These are phyloP conservation scores for Caenorhabditis japonica DNA, from an alignment of 2,888 invertebrate genomes.

Conservation along the genomic window DNA sequence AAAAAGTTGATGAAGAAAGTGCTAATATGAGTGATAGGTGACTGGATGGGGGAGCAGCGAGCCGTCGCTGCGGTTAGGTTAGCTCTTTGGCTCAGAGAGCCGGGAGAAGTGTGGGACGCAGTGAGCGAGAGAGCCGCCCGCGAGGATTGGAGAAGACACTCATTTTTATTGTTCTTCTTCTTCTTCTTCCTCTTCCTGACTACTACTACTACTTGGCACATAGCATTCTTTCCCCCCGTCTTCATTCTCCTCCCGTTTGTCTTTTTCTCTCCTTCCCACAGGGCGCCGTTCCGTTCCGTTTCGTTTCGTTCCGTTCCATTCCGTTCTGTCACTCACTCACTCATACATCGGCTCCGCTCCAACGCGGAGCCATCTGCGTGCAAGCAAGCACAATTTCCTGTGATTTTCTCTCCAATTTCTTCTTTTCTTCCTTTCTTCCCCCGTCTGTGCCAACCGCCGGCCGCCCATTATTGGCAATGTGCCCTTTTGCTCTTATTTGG, in stretches of 20 bases:
- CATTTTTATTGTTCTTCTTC: constrained; percentile 37
- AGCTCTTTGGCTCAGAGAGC: not conserved
- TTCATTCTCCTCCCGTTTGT: constrained; percentile 5
- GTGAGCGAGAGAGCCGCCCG: constrained; percentile 42
- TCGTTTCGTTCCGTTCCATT: constrained; percentile 1
- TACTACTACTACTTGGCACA: constrained; percentile 29
- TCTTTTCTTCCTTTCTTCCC: not conserved
- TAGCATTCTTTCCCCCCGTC: too few relatives aligned
- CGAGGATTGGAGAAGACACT: too few relatives aligned
- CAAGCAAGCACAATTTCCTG: constrained; percentile 16
- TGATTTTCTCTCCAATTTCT: constrained; percentile 33
- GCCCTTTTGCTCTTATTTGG: not conserved
- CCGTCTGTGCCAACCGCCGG: constrained; percentile 15
- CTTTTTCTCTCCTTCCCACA: constrained; percentile 4
- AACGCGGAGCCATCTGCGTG: not conserved
- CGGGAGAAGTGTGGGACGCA: constrained; percentile 11
- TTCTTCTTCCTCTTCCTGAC: constrained; percentile 21
- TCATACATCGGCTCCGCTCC: not conserved
- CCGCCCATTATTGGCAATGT: constrained; percentile 6
- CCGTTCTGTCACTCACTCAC: constrained; percentile 7
- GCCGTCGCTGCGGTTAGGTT: constrained; percentile 36
- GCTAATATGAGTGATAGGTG: constrained; percentile 53
- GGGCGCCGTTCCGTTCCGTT: too few relatives aligned
- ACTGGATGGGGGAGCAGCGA: constrained; percentile 5
- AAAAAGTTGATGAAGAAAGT: constrained; percentile 34